Evolutionary conservation across 2,888 invertebrate species (phyloP).

Genomic region (Cheilosia soror): DNA sequence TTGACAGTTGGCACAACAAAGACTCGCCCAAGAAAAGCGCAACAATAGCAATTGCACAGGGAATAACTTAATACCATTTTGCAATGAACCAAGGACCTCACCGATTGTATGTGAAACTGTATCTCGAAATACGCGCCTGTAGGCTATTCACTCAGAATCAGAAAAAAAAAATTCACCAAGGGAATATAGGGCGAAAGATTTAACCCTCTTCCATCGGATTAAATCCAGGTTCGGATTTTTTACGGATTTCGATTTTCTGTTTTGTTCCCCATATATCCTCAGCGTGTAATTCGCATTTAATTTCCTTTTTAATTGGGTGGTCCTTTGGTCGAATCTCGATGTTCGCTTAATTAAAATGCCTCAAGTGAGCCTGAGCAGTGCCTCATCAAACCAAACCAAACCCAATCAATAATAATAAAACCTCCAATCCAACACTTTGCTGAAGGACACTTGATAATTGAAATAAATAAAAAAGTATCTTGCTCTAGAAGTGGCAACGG

Average conservation of each 20-base stretch:
- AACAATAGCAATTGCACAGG: constrained; percentile 70
- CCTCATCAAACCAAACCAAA: constrained; percentile 32
- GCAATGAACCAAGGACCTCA: constrained; percentile 50
- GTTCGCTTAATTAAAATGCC: constrained; percentile 45
- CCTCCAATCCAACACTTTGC: constrained; percentile 14
- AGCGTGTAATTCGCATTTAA: constrained; percentile 66
- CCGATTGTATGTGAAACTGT: constrained; percentile 50
- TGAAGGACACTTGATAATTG: constrained; percentile 19
- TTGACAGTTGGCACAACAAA: constrained; percentile 73
- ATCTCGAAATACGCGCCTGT: constrained; percentile 33
- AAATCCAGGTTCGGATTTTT: constrained; percentile 34
- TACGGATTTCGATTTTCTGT: constrained; percentile 37
- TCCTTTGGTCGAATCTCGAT: constrained; percentile 18
- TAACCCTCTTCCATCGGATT: constrained; percentile 36
- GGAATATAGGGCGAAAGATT: constrained; percentile 24
- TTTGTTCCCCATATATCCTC: background rate
- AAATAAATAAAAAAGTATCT: background rate
- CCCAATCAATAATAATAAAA: constrained; percentile 4
- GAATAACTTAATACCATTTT: constrained; percentile 68
- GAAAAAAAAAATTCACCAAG: background rate
- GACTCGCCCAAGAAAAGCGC: constrained; percentile 56
- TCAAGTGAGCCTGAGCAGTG: constrained; percentile 26
- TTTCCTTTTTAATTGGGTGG: constrained; percentile 67
- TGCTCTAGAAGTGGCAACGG: constrained; percentile 33
- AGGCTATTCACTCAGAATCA: constrained; percentile 31